phyloP scores from a whole-genome alignment of 1,140 invertebrate species.

The Patella vulgata region DNA sequence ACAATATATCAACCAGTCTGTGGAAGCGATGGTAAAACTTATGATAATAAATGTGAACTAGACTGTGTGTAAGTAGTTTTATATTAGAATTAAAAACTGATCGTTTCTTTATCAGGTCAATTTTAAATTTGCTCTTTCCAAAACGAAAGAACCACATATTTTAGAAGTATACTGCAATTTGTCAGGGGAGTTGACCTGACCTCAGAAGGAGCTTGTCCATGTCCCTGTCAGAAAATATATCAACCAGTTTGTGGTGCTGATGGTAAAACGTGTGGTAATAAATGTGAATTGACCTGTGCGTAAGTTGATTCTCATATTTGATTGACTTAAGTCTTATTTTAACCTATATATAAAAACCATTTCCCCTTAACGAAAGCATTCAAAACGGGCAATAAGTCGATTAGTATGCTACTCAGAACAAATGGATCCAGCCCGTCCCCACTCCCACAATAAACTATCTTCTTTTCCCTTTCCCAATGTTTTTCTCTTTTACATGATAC shows the following conservation, averaged over 20 bases:
- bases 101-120: too few species aligned
- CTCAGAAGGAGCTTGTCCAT: slow-evolving; percentile 23
- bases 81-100: background rate
- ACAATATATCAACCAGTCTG: slow-evolving; percentile 70
- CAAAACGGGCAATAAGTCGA: slow-evolving; percentile 1
- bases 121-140: too few species aligned
- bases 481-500: too few species aligned
- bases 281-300: slow-evolving; percentile 75
- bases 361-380: slow-evolving; percentile 10
- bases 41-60: slow-evolving; percentile 79
- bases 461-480: too few species aligned
- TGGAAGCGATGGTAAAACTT: slow-evolving; percentile 82
- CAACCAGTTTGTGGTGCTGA: slow-evolving; percentile 78
- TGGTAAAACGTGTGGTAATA: slow-evolving; percentile 79
- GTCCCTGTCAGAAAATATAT: slow-evolving; percentile 28
- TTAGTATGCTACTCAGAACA: too few species aligned
- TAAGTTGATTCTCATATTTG: slow-evolving; percentile 18
- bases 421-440: slow-evolving; percentile 17
- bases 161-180: slow-evolving; percentile 40
- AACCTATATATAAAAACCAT: too few species aligned
- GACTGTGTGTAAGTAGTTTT: slow-evolving; percentile 57
- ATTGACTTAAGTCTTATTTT: too few species aligned
- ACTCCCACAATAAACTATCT: too few species aligned
- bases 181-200: slow-evolving; percentile 11
- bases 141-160: slow-evolving; percentile 4